Percentiles rank a stretch among this genome's conserved stretches.
These are phyloP conservation scores for Drosophila kambysellisi DNA, from an alignment of 2,888 invertebrate genomes.

Conservation along the genomic window DNA sequence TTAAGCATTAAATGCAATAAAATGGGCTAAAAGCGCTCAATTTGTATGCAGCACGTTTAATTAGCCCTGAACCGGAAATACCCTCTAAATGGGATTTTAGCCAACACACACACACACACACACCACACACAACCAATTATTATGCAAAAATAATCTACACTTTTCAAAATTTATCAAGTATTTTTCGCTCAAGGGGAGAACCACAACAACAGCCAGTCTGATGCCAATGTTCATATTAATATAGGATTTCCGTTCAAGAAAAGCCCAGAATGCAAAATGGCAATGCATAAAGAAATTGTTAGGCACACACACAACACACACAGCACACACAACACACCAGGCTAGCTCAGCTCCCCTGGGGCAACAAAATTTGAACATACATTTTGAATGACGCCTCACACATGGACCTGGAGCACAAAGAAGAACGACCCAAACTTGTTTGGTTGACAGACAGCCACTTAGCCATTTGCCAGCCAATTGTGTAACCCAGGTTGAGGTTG, in stretches of 20 bases:
- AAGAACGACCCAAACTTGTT: slow-evolving; percentile 53
- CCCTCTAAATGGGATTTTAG: slow-evolving; percentile 21
- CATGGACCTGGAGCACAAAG: slow-evolving; percentile 31
- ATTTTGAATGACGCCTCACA: slow-evolving; percentile 44
- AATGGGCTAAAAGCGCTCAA: slow-evolving; percentile 17
- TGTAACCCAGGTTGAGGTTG: slow-evolving; percentile 53
- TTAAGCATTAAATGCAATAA: slow-evolving; percentile 38
- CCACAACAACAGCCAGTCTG: not conserved
- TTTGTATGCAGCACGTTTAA: slow-evolving; percentile 20
- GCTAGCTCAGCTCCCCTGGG: slow-evolving; percentile 10
- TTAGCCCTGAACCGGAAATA: slow-evolving; percentile 37
- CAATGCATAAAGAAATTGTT: slow-evolving; percentile 63
- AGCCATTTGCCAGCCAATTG: slow-evolving; percentile 76
- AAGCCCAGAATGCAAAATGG: slow-evolving; percentile 43
- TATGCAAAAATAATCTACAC: slow-evolving; percentile 48
- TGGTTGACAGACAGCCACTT: slow-evolving; percentile 56
- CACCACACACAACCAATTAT: slow-evolving; percentile 5
- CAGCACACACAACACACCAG: not conserved
- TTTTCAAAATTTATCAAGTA: slow-evolving; percentile 58
- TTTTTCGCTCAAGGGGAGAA: slow-evolving; percentile 24
- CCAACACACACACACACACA: not conserved
- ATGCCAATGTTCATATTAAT: slow-evolving; percentile 64
- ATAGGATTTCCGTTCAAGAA: slow-evolving; percentile 49
- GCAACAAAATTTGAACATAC: slow-evolving; percentile 49
- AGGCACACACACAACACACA: slow-evolving; percentile 23